Base-by-base conservation (phyloP, 2,113 vertebrate species). In the Mastomys natalensis region DNA sequence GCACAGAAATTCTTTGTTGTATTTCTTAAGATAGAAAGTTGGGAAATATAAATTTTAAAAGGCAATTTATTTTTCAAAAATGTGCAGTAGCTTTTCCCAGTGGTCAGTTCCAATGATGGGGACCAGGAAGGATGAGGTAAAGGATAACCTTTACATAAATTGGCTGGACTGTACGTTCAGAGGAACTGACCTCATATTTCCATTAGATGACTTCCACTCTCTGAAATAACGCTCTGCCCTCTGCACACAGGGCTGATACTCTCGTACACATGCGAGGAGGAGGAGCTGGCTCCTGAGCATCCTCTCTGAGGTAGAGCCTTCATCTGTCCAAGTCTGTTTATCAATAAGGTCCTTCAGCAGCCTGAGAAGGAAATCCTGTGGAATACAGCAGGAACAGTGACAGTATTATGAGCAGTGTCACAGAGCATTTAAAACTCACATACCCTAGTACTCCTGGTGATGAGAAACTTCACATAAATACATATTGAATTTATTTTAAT, bases 331-430 rank as follows among this genome's bases (percentile, higher is more conserved):
- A 0, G 98, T 92, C 98, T 99, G 99, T 5, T 51, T 97, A 53
- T 99, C 99, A n/a, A 99, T 99, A 97, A 99, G 98, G 9, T 93
- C 98, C 86, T 87, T 98, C 87, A 99, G 99, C 60, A 99, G 98
- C 81, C 98, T 85, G 78, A 99, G 95, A 6, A 99, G 99, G 94
- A 99, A 99, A 82, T 92, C 97, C 99, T 99, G 98, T 64, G 34
- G 78, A 1, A 17, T 5, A 31, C 24, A n/a, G 53, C 68, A 66
- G 19, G 82, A 72, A 55, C 13, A 87, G 40, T 1, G 64, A 51
- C 34, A 22, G 9, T 5, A 55, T 64, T 51, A 86, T 5, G 7
- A 62, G 43, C 15, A 31, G 2, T 7, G 26, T 53, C 89, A 22
- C 58, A 37, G 19, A 72, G 12, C 55, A 51, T 2, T 8, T 40